Conservation (phyloP, 2,797 vertebrate species). For the Xenentodon cancila region DNA sequence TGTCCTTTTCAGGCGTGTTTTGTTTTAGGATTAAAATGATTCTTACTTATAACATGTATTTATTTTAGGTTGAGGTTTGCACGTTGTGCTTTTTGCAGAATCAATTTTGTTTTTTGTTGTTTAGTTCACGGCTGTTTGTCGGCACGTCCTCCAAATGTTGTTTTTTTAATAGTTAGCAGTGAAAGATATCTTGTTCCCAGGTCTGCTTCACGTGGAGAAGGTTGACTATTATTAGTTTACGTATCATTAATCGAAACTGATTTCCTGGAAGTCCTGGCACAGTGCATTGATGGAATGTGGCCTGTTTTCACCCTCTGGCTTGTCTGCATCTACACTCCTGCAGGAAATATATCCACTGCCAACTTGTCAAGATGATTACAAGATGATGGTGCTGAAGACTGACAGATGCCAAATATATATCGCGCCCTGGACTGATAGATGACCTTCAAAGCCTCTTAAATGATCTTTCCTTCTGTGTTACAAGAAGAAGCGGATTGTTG, state of each 20-base stretch:
- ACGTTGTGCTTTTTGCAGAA: too few species aligned
- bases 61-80: not conserved
- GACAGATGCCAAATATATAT: slow-evolving; percentile 73
- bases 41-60: not conserved
- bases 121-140: too few species aligned
- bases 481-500: not conserved
- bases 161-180: too few species aligned
- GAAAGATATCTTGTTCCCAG: too few species aligned
- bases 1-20: too few species aligned
- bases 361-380: slow-evolving; percentile 61
- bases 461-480: not conserved
- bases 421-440: slow-evolving; percentile 33
- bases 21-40: too few species aligned
- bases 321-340: slow-evolving; percentile 18
- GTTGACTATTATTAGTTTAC: slow-evolving; percentile 18
- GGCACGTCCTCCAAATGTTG: too few species aligned
- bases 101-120: too few species aligned
- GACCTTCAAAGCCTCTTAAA: slow-evolving; percentile 45
- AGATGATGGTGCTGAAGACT: slow-evolving; percentile 55
- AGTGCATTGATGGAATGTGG: slow-evolving; percentile 13
- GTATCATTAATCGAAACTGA: slow-evolving; percentile 13
- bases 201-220: not conserved
- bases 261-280: not conserved
- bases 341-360: slow-evolving; percentile 23
- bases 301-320: slow-evolving; percentile 19